Evolutionary conservation across 30 jellyfish, hydroid and myxozoan genomes (phyloP).

Genomic region (Rhopilema esculentum): DNA sequence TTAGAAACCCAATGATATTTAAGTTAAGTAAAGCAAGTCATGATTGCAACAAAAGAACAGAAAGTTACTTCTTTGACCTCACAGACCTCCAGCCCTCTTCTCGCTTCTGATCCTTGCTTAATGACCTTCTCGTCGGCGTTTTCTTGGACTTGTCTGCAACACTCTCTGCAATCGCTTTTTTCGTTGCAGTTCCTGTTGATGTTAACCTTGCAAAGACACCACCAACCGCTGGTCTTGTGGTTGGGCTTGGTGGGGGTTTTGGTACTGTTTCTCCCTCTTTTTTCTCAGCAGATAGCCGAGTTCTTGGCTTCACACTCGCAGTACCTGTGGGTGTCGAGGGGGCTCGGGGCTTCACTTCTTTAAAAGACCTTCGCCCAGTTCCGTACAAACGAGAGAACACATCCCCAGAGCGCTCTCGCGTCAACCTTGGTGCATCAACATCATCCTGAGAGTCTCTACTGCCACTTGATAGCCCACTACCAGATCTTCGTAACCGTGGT

Average conservation of each 20-base stretch:
- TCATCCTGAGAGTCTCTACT: constrained; percentile 65
- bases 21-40: too few relatives aligned
- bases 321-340: constrained; percentile 27
- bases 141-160: constrained; percentile 27
- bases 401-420: constrained; percentile 95
- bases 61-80: not conserved
- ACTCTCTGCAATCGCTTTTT: constrained; percentile 64
- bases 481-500: constrained; percentile 66
- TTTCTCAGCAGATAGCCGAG: constrained; percentile 17
- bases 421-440: constrained; percentile 73
- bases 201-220: constrained; percentile 85
- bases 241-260: constrained; percentile 44
- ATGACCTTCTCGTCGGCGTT: constrained; percentile 23
- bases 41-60: too few relatives aligned
- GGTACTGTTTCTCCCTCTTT: constrained; percentile 55
- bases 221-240: constrained; percentile 65
- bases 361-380: constrained; percentile 22
- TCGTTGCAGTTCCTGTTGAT: constrained; percentile 81
- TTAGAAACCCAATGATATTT: too few relatives aligned
- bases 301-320: constrained; percentile 34
- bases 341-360: constrained; percentile 51
- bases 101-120: constrained; percentile 57
- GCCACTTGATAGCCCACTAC: constrained; percentile 71
- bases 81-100: constrained; percentile 67
- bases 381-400: constrained; percentile 92